Percentiles rank a stretch among this genome's conserved stretches.
Evolutionary conservation across 53 echinoderm and acorn worm species (phyloP).

Genomic region (Zoroaster sp.): DNA sequence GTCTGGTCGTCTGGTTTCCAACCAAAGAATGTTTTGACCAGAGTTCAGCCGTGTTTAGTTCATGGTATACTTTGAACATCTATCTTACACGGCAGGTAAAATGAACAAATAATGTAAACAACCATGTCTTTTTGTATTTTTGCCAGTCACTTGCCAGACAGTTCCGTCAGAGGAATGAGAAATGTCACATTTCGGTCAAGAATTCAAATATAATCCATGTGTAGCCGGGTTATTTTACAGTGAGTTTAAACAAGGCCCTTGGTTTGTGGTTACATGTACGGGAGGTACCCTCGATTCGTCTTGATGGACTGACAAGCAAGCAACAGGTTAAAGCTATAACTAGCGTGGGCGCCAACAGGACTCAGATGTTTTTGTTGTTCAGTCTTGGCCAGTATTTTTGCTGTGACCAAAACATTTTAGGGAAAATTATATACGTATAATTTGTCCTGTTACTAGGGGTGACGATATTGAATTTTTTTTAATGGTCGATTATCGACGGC

Average conservation of each 20-base stretch:
- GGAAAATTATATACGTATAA: too few relatives aligned
- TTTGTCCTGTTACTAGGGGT: too few relatives aligned
- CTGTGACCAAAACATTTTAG: too few relatives aligned
- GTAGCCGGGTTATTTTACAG: background rate
- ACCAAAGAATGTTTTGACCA: background rate
- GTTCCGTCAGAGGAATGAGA: background rate
- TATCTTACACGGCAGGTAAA: conserved; percentile 16
- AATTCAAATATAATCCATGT: background rate
- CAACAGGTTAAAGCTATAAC: background rate
- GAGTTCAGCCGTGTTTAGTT: background rate
- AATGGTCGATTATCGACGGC: too few relatives aligned
- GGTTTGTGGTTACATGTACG: background rate
- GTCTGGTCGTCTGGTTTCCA: background rate
- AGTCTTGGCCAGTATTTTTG: too few relatives aligned
- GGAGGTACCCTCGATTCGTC: background rate
- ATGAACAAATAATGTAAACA: background rate
- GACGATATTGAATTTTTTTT: too few relatives aligned
- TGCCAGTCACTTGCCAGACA: background rate
- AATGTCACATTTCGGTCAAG: background rate
- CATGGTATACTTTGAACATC: background rate
- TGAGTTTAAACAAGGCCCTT: background rate
- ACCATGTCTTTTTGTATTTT: background rate
- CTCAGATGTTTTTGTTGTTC: too few relatives aligned
- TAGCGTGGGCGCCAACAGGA: too few relatives aligned
- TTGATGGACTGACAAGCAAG: background rate